Evolutionary conservation across 2,888 invertebrate genomes (phyloP), one percentile per base, ranked within the genome.

Genomic region (Mimachlamys varia): DNA sequence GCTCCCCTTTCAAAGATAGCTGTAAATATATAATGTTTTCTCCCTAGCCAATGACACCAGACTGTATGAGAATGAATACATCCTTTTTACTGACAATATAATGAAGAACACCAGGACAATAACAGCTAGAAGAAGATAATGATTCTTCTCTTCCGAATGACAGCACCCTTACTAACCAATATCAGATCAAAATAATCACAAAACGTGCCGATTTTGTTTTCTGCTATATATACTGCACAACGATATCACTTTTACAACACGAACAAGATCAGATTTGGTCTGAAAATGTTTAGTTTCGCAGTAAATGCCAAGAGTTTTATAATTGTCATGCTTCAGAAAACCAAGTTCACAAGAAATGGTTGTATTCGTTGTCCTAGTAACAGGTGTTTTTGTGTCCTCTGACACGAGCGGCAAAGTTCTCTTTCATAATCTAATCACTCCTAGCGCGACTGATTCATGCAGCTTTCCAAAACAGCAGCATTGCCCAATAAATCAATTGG

Each of bases 401-500:
- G 33, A 76, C 27, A 3, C 7, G 13, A 33, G 12, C 33, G 76
- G 76, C 27, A 76, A 76, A 76, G 33, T 33, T 76, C 44, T 44
- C 44, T 44, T 44, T 44, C 7, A 19, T 33, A 33, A 33, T 33
- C 33, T 76, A 76, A 76, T 76, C 76, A 27, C 33, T 33, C 76
- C 33, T 76, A 76, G 76, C 22, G 76, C 4, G 76, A 33, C 76
- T 76, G 76, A 76, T 33, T 76, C 33, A 76, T 76, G 12, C 76
- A 76, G 76, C 27, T 76, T 76, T 76, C 76, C 76, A 76, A 76
- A 76, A 76, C 76, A 33, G 76, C 76, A 27, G 33, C 33, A 33
- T 27, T 76, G 15, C 33, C 76, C 76, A 76, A 76, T 76, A 76
- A 76, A 76, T 76, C 76, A 76, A 76, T 76, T 76, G 7, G 76